phyloP scores from a whole-genome alignment of 2,113 vertebrate species.

The Megaceryle torquata region DNA sequence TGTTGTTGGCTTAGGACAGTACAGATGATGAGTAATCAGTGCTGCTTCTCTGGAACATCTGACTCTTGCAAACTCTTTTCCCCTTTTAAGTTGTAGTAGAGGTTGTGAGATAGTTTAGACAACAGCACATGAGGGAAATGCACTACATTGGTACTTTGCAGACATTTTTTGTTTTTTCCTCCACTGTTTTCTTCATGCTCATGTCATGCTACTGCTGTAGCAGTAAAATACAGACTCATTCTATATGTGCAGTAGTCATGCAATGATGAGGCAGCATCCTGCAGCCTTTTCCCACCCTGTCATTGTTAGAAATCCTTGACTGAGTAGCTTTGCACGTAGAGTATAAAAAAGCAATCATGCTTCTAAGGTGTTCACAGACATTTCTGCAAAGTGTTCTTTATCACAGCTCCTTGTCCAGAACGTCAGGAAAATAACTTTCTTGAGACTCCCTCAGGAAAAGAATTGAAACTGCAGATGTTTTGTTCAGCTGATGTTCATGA shows the following conservation, averaged over 20 bases:
- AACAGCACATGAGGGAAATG: background rate
- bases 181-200: background rate
- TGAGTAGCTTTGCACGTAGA: background rate
- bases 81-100: background rate
- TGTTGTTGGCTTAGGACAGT: background rate
- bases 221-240: background rate
- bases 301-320: background rate
- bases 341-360: background rate
- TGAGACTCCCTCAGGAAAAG: background rate
- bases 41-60: background rate
- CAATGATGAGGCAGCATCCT: background rate
- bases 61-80: background rate
- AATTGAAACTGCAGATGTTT: background rate
- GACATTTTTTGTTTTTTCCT: background rate
- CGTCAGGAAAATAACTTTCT: background rate
- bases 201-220: rapidly evolving
- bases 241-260: background rate
- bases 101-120: background rate
- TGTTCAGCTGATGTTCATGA: background rate
- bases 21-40: background rate
- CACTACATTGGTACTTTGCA: rapidly evolving
- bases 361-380: background rate
- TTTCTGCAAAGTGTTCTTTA: background rate
- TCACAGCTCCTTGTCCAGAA: background rate
- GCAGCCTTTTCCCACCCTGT: background rate